These are phyloP conservation scores for Chelonus formosanus DNA, from an alignment of 2,888 invertebrate species.

Conservation along the genomic window DNA sequence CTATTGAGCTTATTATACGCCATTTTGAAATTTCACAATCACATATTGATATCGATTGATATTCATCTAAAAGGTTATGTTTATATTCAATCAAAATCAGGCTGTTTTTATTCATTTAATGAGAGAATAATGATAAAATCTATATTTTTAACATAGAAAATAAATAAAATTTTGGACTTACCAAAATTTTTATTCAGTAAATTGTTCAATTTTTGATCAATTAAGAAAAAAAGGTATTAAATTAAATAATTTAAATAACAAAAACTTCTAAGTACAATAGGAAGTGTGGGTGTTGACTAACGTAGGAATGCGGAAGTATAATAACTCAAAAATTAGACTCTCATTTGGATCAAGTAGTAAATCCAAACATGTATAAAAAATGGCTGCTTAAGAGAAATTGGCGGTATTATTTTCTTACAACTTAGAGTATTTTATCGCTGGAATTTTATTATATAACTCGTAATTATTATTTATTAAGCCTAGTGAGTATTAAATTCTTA, in stretches of 20 bases:
- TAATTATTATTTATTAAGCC: not conserved
- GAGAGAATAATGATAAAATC: not conserved
- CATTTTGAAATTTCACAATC: slow-evolving; percentile 26
- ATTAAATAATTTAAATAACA: no score
- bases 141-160: no score
- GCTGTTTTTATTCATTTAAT: not conserved
- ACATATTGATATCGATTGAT: not conserved
- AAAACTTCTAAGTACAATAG: no score
- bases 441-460: not conserved
- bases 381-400: slow-evolving; percentile 39
- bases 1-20: slow-evolving; percentile 13
- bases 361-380: slow-evolving; percentile 17
- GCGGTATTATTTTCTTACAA: slow-evolving; percentile 39
- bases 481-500: not conserved
- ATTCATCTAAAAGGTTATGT: slow-evolving; percentile 19
- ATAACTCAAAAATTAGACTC: no score
- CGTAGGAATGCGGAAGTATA: no score
- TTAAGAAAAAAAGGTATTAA: no score
- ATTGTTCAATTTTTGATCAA: no score
- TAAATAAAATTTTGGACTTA: not conserved
- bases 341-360: no score
- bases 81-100: not conserved
- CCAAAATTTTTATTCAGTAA: no score
- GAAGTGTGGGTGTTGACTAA: no score
- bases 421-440: slow-evolving; percentile 19